Evolutionary conservation across 2,113 vertebrate species (phyloP).

Genomic region (Onychorhynchus coronatus): DNA sequence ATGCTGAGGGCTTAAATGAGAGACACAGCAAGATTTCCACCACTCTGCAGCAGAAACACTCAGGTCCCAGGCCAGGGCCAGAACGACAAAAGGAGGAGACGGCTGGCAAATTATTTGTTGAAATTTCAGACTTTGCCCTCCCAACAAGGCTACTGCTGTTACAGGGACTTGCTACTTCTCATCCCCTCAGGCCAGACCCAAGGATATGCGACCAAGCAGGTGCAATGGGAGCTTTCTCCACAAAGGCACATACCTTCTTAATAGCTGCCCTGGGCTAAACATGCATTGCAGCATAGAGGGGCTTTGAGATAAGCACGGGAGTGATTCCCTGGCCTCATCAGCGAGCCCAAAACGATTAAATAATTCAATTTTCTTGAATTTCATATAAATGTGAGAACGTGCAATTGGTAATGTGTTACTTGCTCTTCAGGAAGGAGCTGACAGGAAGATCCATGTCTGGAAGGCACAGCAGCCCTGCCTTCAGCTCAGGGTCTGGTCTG

Average conservation of each 20-base stretch:
- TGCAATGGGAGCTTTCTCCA: neutral
- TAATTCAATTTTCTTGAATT: neutral
- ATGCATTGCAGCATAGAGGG: neutral
- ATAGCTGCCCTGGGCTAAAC: neutral
- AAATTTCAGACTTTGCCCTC: neutral
- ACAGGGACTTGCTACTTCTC: neutral
- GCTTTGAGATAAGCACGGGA: neutral
- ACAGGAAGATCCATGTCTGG: neutral
- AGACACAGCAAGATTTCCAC: neutral
- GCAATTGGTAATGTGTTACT: neutral
- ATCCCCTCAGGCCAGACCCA: neutral
- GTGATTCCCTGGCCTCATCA: neutral
- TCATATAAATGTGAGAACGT: neutral
- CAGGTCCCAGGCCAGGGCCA: fast-evolving
- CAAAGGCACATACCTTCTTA: neutral
- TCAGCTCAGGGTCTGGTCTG: neutral
- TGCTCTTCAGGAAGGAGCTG: neutral
- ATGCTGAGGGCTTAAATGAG: neutral
- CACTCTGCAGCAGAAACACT: neutral
- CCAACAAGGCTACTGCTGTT: neutral
- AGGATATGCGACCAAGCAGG: neutral
- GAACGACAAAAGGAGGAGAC: neutral
- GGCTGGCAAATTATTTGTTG: neutral
- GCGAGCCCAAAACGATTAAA: neutral
- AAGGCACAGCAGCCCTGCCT: neutral